Base-by-base conservation (phyloP, 2,113 vertebrate genomes). In the Meles meles region DNA sequence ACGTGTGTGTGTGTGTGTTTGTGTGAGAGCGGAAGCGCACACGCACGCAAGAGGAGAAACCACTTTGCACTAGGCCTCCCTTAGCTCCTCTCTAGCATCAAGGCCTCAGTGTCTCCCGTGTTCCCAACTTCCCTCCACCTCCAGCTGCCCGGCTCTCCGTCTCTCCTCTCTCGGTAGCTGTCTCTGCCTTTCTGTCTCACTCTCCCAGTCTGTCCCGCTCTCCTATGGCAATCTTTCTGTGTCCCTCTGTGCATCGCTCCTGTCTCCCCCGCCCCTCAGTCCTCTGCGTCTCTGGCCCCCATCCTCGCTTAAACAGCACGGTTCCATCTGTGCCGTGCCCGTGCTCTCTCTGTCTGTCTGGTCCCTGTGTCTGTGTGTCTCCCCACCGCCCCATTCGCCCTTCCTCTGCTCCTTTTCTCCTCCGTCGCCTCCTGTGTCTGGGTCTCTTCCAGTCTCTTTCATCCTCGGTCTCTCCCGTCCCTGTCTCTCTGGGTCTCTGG, bases 401-500 rank as follows among this genome's bases (percentile, higher is more conserved):
- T 84, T 86, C 83, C 57, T 83, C 77, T 42, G 92, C 88, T 74
- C 71, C 87, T 63, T 80, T n/a, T 42, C 79, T 83, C 81, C 27
- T 80, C 96, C 21, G 67, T 39, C 81, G 86, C 95, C 87, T 93
- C 93, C 95, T 44, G 52, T 49, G 37, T 39, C 87, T 55, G 90
- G 15, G 61, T 57, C 92, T 88, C 88, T 92, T 59, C 81, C 67
- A 37, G 47, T 59, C 85, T 84, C 96, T 94, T 91, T 93, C 92
- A 59, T 97, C 61, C 79, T 79, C 72, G 47, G 72, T 88, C 55
- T 77, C 44, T 65, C 96, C 81, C 17, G 15, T 18, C 71, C 65
- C 69, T 2, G 39, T 94, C 90, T 97, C 93, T 87, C 89, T 5
- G 17, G 80, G 82, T 97, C 96, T 97, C 93, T 93, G 93, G 82